Evolutionary conservation across 1,140 invertebrate genomes (phyloP), one percentile per base, ranked within the genome.

Genomic region (Cephus cinctus): DNA sequence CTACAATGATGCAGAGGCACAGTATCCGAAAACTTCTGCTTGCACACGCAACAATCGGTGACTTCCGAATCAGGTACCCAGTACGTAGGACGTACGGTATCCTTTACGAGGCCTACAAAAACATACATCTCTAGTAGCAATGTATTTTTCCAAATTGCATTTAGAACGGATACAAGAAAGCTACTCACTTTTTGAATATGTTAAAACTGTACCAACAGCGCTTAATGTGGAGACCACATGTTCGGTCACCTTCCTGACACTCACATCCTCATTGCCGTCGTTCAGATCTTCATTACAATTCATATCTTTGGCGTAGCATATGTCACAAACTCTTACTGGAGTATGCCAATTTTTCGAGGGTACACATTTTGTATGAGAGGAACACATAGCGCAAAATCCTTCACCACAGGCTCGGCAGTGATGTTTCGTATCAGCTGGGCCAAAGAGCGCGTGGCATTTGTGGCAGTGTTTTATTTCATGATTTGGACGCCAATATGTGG

Each of bases 401-500:
- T 88, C 79, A 14, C 87, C 87, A 65, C 87, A 92, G 0, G 82
- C 77, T 19, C 90, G 82, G 63, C 90, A 93, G 57, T 92, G 90
- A 63, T 92, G 90, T 52, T 90, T 92, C 2, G 78, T 75, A 16
- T 78, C 79, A 4, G 69, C 69, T 5, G 68, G 53, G 15, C 62
- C 63, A 52, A 87, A 86, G 12, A 61, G 56, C 41, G 65, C 73
- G 50, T 82, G 77, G 68, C 89, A 91, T 36, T 80, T 81, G 50
- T 78, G 65, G 68, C 89, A 92, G 40, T 83, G 63, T 80, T 84
- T 81, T 41, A 92, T 90, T 63, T 89, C 83, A 51, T 82, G 75
- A 69, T 93, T 92, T 5, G 88, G 86, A 31, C 83, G 79, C 90
- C 90, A 92, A 72, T 92, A 92, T 15, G 81, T 81, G 1, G 90